Base-by-base conservation (phyloP, 2,888 invertebrate species). In the Omphaloscelis lunosa region DNA sequence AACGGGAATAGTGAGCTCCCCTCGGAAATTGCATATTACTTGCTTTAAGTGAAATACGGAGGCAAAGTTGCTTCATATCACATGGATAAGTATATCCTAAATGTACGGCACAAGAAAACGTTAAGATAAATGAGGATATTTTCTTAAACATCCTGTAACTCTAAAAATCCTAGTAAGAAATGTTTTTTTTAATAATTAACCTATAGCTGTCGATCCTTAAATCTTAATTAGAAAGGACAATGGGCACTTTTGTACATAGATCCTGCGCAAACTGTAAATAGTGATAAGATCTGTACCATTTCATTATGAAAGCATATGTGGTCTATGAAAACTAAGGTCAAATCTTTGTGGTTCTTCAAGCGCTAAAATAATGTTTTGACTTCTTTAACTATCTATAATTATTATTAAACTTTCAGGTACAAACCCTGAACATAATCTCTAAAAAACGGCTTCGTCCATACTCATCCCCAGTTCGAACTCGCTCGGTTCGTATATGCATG, bases 1-100 rank as follows among this genome's bases (percentile, higher is more conserved):
- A 45, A 15, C 27, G 29, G n/a, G 23, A 66, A 61, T 59, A 80
- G 53, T 70, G n/a, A 48, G 48, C n/a, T 20, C 15, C 61, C n/a
- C 3, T 51, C 79, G 82, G 83, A 80, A 76, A 80, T 80, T 76
- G 83, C 77, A 69, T 56, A 59, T 62, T 72, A 71, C 63, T 45
- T 20, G 51, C 39, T 41, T 48, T 27, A 41, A 53, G 45, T n/a
- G 59, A 68, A 34, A 34, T 56, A 34, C 3, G 27, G 0, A 45
- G n/a, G 3, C 12, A 72, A 12, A 12, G 20, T 12, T 45, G 73
- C 27, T 20, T 39, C 7, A 58, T 39, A n/a, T 39, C 11, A 17
- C 11, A 41, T 20, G 27, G 9, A 41, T 41, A 41, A 41, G 27
- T 34, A 39, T 39, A 23, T 48, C 1, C 15, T 23, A 51, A 5